Evolutionary conservation across 2,888 invertebrate genomes (phyloP).

Genomic region (Prenolepis imparis): DNA sequence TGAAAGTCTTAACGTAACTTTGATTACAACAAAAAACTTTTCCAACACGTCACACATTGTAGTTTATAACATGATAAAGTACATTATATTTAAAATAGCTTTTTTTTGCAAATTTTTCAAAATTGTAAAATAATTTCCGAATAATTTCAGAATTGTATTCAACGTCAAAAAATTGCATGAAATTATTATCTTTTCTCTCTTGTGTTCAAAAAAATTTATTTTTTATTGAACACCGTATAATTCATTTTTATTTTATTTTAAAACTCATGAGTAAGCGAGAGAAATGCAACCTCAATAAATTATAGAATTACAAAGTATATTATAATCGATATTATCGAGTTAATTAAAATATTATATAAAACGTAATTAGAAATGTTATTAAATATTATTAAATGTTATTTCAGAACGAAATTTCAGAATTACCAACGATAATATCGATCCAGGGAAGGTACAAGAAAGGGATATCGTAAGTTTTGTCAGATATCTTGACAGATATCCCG

Average conservation of each 20-base stretch:
- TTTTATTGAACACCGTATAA: neutral
- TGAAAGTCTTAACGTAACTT: neutral
- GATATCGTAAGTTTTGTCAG: neutral
- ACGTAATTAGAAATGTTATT: no score
- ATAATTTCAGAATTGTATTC: neutral
- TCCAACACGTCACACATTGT: neutral
- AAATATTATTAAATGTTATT: no score
- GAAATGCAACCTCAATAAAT: neutral
- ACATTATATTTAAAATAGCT: neutral
- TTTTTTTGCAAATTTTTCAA: neutral
- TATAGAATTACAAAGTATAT: neutral
- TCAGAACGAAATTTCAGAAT: neutral
- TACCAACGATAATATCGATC: conserved; percentile 8
- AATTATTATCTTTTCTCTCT: neutral
- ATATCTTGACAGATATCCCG: conserved; percentile 23
- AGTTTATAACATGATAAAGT: neutral
- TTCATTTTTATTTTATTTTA: neutral
- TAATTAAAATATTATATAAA: neutral
- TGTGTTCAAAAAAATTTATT: neutral
- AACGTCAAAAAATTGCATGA: neutral
- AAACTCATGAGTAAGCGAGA: neutral
- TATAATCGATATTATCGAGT: neutral
- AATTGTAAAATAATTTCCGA: neutral
- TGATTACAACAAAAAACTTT: neutral
- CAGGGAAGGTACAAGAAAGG: neutral